Conservation (phyloP, 1,140 invertebrate genomes). For the Polypedilum pembai region DNA sequence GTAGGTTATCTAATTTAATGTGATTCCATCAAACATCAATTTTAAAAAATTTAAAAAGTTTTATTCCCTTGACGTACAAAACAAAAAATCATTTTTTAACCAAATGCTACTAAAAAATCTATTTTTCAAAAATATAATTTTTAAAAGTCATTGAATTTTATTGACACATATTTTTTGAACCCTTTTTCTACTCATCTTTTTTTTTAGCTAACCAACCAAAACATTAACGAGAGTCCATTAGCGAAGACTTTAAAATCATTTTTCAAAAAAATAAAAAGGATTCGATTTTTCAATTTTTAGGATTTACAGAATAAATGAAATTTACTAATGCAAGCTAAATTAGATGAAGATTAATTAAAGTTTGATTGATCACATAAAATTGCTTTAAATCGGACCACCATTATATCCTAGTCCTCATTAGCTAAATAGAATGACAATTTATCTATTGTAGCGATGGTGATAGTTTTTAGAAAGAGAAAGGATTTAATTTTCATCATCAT, state of each 20-base stretch:
- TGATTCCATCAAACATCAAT: no score
- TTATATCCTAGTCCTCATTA: not conserved
- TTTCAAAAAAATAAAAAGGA: constrained; percentile 15
- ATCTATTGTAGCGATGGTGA: not conserved
- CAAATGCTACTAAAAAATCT: no score
- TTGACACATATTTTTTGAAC: no score
- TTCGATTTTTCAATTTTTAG: not conserved
- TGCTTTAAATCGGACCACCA: not conserved
- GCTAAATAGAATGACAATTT: constrained; percentile 2
- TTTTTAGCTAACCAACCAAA: no score
- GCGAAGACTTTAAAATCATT: constrained; percentile 14
- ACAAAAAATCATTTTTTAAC: no score
- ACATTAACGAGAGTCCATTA: not conserved
- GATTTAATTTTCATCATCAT: constrained; percentile 13
- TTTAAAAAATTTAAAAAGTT: no score
- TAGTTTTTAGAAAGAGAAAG: not conserved
- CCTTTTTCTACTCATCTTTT: no score
- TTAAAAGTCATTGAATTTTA: no score
- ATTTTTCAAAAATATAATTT: no score
- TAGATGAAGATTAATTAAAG: constrained; percentile 27
- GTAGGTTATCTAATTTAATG: no score
- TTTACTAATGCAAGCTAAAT: no score
- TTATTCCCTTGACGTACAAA: no score
- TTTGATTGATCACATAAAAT: not conserved
- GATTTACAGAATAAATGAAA: constrained; percentile 3